phyloP scores from a whole-genome alignment of 2,888 invertebrate species.

The Palloptera scutellata region DNA sequence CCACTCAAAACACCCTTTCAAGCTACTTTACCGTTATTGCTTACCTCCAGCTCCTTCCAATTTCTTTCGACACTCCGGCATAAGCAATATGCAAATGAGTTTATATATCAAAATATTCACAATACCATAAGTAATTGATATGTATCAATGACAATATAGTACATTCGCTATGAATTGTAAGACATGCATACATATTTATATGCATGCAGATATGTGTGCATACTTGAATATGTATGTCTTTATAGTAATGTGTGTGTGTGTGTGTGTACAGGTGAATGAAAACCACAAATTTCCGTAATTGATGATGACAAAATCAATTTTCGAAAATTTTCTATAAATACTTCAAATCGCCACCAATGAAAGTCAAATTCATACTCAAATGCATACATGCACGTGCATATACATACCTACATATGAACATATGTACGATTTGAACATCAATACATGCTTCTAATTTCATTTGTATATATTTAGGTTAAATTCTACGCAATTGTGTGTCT shows the following conservation, averaged over 20 bases:
- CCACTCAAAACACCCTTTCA: too few relatives aligned
- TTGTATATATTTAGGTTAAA: constrained; percentile 10
- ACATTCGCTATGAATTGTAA: too few relatives aligned
- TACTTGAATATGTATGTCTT: background rate
- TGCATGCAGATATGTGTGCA: too few relatives aligned
- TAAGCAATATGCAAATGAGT: too few relatives aligned
- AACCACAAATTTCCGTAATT: constrained; percentile 1
- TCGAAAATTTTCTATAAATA: background rate
- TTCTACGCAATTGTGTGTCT: background rate
- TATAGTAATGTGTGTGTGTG: background rate
- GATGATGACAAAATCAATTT: constrained; percentile 1
- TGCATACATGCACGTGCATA: background rate
- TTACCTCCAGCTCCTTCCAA: too few relatives aligned
- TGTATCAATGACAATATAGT: too few relatives aligned
- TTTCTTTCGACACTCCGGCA: too few relatives aligned
- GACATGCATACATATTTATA: too few relatives aligned
- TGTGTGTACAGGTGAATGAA: background rate
- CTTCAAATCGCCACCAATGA: background rate
- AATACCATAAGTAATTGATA: too few relatives aligned
- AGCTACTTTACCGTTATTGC: too few relatives aligned
- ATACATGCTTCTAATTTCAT: constrained; percentile 4
- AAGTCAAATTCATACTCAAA: background rate
- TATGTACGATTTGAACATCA: constrained; percentile 9
- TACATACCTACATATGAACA: background rate
- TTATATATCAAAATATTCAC: too few relatives aligned